phyloP scores from a whole-genome alignment of 1,140 invertebrate species.

The Drosophila tani region DNA sequence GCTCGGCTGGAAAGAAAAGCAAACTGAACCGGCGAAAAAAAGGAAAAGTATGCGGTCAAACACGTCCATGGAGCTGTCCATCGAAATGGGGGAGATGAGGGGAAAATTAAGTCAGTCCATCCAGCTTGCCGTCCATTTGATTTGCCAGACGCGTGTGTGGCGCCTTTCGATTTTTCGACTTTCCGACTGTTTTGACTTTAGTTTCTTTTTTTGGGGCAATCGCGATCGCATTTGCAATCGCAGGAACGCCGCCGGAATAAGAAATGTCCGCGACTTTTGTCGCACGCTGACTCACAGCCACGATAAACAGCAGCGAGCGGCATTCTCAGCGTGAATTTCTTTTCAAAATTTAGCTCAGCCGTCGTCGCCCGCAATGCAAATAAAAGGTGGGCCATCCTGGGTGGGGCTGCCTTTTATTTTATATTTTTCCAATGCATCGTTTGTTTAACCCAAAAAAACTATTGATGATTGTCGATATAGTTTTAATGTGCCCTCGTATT shows the following conservation, averaged over 20 bases:
- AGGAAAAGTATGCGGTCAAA: constrained; percentile 28
- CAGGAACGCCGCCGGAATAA: constrained; percentile 68
- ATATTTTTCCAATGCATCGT: constrained; percentile 34
- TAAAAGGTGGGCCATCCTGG: constrained; percentile 64
- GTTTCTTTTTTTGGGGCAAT: constrained; percentile 45
- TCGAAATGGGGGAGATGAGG: constrained; percentile 15
- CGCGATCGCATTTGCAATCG: constrained; percentile 66
- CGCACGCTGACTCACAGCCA: constrained; percentile 50
- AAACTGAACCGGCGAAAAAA: constrained; percentile 8
- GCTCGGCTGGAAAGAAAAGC: constrained; percentile 48
- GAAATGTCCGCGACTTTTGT: constrained; percentile 49
- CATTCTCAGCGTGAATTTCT: constrained; percentile 68
- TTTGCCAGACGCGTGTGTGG: constrained; percentile 75
- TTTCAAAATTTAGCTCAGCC: constrained; percentile 69
- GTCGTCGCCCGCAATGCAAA: constrained; percentile 65
- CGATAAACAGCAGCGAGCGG: constrained; percentile 34
- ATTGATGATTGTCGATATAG: constrained; percentile 45
- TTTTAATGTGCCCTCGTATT: constrained; percentile 59
- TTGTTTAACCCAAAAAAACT: constrained; percentile 68
- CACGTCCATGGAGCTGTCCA: constrained; percentile 16
- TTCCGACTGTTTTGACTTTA: constrained; percentile 25
- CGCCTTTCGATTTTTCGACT: constrained; percentile 69
- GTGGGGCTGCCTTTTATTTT: constrained; percentile 17
- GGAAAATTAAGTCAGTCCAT: constrained; percentile 48
- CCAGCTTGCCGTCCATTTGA: constrained; percentile 71